Evolutionary conservation across 2,113 vertebrate species (phyloP).

Genomic region (Telmatochromis brachygnathus): DNA sequence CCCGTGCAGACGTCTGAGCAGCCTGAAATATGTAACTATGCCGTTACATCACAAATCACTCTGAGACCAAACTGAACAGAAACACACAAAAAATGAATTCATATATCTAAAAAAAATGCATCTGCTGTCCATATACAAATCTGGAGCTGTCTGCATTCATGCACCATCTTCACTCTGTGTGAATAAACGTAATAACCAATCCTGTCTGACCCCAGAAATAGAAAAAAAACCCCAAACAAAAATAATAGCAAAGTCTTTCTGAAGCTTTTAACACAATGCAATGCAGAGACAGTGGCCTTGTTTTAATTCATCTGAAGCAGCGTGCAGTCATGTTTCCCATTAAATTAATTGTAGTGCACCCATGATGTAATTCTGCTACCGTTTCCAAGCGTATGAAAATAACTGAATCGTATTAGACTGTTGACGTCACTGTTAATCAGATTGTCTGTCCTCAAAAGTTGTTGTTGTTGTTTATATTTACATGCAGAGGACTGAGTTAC

Average conservation of each 20-base stretch:
- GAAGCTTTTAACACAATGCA: background rate
- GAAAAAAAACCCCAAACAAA: rapidly evolving
- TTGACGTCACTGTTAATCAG: background rate
- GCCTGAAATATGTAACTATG: background rate
- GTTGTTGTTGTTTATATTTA: background rate
- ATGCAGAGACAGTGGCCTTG: background rate
- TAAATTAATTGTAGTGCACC: background rate
- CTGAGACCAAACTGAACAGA: background rate
- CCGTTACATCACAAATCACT: background rate
- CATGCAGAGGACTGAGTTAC: background rate
- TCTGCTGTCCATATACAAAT: background rate
- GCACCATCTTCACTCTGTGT: background rate
- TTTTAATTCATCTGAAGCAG: background rate
- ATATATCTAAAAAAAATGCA: background rate
- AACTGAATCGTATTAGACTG: background rate
- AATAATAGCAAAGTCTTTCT: background rate
- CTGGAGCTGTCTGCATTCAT: background rate
- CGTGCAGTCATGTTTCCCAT: background rate
- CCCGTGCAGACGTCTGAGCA: background rate
- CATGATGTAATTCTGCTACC: background rate
- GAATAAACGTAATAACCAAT: background rate
- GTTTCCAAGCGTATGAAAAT: background rate
- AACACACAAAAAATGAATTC: background rate
- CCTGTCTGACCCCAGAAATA: background rate
- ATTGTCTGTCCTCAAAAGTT: background rate